Base-by-base conservation (phyloP, 1,140 invertebrate genomes). In the Homarus americanus region DNA sequence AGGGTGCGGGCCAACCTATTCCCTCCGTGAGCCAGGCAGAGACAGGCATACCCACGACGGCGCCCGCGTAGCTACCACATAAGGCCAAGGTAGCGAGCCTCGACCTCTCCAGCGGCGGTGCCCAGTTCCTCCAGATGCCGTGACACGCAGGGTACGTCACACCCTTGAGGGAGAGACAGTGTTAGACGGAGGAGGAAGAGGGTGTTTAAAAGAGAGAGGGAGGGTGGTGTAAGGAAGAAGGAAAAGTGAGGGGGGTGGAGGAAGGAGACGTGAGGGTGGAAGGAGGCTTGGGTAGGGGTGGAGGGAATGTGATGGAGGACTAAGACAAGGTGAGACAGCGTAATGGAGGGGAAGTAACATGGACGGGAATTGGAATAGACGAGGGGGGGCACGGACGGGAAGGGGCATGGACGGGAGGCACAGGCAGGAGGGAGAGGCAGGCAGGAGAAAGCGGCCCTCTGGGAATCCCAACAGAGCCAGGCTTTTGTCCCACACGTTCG, bases 121-220 rank as follows among this genome's bases (percentile, higher is more conserved):
- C 98, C 99, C 99, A 99, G 95, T 98, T 98, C 92, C 99, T 95
- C 99, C 99, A 99, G 92, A 99, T 99, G 93, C 99, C 99, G 94
- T 99, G 99, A 94, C 99, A 99, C 4, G 99, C 98, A 78, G 99
- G 99, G 95, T 99, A 99, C 36, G 98, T 99, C 0, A 99, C 98
- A 92, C 99, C 99, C 98, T 99, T n/a, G n/a, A n/a, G n/a, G n/a
- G n/a, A n/a, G n/a, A n/a, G n/a, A n/a, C n/a, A n/a, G n/a, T n/a
- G n/a, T n/a, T n/a, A n/a, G n/a, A n/a, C n/a, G n/a, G 28, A 75
- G 28, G 69, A 86, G 69, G 76, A 38, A 86, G 66, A 86, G 66
- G 49, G 69, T 76, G 83, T 76, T 40, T 76, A 40, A 75, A 36
- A 86, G 66, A 73, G 82, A 87, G 73, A 78, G 82, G 41, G 75